Evolutionary conservation across 2,888 invertebrate genomes (phyloP), one percentile per base, ranked within the genome.

Genomic region (Netelia virgata): DNA sequence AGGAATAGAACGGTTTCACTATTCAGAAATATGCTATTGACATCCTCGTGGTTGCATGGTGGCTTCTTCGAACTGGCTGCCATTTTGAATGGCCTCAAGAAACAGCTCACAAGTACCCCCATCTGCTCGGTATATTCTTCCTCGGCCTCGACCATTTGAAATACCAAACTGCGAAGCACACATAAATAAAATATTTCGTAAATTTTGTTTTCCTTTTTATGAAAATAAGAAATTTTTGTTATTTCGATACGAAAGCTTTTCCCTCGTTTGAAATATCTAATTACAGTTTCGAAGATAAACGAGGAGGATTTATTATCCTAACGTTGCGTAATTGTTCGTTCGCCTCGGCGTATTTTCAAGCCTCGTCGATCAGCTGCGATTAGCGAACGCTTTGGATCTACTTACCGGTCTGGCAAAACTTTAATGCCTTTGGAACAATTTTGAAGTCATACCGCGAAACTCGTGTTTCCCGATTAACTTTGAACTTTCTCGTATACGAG

Each of bases 61-160:
- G 98, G 98, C 91, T 97, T 97, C 94, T 98, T 98, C 10, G 98
- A 97, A 90, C 97, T 97, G 28, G 98, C 98, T 0, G 98, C 98
- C 98, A 98, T 98, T 94, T 97, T 97, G 93, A 98, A 97, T 0
- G 98, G 97, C 47, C 98, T 95, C 20, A 98, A 95, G 93, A 98
- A 98, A 91, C 98, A 98, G 11, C 97, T 97, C 18, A 97, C 97
- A 57, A 97, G 94, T 55, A 96, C 95, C 94, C 98, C 97, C 95
- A 98, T 95, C 94, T 98, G 98, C 91, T 98, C 97, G 91, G 98
- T 96, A 92, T 98, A 98, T 91, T 98, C 98, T 92, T 98, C 98
- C 93, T 98, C 98, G 3, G 97, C 96, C 93, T 98, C 98, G 0
- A 98, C 98, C 98, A 98, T 98, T 90, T 97, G 96, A 93, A 97